Evolutionary conservation across 1,140 invertebrate species (phyloP).

Genomic region (Calliopsis andreniformis): DNA sequence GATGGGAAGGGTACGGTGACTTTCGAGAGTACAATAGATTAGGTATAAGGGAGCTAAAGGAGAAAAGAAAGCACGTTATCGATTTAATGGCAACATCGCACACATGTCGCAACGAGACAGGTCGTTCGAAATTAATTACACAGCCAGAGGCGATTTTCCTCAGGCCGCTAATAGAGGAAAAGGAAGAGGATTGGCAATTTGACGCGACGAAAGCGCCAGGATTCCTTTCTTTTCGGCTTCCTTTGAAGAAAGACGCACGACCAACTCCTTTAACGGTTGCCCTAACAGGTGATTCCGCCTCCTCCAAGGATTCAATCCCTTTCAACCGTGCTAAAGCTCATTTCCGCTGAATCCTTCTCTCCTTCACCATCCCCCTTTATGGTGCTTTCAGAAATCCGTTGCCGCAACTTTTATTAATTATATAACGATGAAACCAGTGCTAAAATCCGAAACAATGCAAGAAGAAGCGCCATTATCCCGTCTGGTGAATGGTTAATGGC

Average conservation of each 20-base stretch:
- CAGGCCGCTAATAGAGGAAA: constrained; percentile 39
- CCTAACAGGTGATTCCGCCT: constrained; percentile 60
- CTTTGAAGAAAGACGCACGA: constrained; percentile 50
- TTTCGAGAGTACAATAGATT: neutral
- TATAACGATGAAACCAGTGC: constrained; percentile 29
- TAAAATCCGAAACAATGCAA: constrained; percentile 49
- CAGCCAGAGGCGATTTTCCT: constrained; percentile 44
- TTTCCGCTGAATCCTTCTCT: constrained; percentile 44
- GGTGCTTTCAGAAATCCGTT: constrained; percentile 7
- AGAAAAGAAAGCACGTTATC: constrained; percentile 1
- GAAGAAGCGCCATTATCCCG: too few species aligned
- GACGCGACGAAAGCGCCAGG: constrained; percentile 46
- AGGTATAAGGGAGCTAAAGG: neutral
- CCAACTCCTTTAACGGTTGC: constrained; percentile 57
- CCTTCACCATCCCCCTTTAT: constrained; percentile 19
- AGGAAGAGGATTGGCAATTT: constrained; percentile 57
- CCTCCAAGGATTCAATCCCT: constrained; percentile 64
- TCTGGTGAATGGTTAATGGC: constrained; percentile 62
- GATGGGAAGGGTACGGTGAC: neutral
- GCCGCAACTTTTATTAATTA: constrained; percentile 63
- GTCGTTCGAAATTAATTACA: constrained; percentile 55
- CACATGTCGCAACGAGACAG: constrained; percentile 21
- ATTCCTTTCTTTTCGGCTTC: constrained; percentile 56
- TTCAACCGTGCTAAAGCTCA: constrained; percentile 61
- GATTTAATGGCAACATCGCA: constrained; percentile 45